A percentile compares a stretch with the other conserved stretches of the same genome.
Evolutionary conservation across 1,140 invertebrate species (phyloP).

Genomic region (Ceratina japonica): DNA sequence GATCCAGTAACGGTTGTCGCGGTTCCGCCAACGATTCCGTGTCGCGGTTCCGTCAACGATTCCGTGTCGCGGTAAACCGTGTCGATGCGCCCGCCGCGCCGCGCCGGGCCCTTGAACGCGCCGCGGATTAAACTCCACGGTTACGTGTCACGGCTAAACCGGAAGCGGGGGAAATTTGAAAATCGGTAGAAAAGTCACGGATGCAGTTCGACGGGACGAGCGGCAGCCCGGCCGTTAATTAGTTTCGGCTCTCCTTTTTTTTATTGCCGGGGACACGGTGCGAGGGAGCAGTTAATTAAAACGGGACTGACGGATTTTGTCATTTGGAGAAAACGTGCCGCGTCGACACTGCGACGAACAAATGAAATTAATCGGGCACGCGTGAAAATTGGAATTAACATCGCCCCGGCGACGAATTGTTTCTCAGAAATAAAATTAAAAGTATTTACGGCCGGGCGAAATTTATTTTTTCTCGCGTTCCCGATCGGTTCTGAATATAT

Average conservation of each 20-base stretch:
- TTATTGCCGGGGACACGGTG: not conserved
- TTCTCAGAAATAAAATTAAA: no score
- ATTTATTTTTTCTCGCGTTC: no score
- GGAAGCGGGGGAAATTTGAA: not conserved
- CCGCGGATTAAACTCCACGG: not conserved
- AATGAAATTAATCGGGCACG: constrained; percentile 22
- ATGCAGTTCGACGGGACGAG: no score
- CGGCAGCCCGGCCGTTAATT: constrained; percentile 16
- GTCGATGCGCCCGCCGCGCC: no score
- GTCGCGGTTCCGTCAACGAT: constrained; percentile 2
- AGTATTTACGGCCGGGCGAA: no score
- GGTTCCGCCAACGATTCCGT: no score
- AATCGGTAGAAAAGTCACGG: not conserved
- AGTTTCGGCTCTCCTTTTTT: constrained; percentile 12
- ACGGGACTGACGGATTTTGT: constrained; percentile 16
- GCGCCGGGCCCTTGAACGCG: not conserved
- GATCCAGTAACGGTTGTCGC: not conserved
- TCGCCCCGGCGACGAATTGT: no score
- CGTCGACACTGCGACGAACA: not conserved
- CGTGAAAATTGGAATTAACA: not conserved
- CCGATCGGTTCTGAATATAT: no score
- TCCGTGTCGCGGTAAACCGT: no score
- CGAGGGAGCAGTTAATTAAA: constrained; percentile 23
- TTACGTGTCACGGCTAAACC: not conserved
- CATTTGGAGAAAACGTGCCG: constrained; percentile 5